phyloP scores from a whole-genome alignment of 2,113 vertebrate genomes.

The Cryptoleucopteryx plumbea region DNA sequence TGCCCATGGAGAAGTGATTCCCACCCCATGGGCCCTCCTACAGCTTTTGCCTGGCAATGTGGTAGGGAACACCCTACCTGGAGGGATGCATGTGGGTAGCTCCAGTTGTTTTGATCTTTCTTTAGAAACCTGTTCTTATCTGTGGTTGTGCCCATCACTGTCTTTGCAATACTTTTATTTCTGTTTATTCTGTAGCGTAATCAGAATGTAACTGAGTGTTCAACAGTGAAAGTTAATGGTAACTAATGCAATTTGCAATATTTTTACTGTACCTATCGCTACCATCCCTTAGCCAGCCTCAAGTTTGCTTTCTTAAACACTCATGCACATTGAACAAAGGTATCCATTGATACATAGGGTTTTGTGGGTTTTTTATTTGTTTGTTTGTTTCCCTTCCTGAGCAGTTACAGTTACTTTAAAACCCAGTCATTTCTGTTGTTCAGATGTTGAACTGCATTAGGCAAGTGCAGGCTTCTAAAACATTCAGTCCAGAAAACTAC shows the following conservation, averaged over 20 bases:
- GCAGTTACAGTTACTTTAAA: neutral
- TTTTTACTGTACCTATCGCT: neutral
- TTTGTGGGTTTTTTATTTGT: neutral
- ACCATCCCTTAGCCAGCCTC: neutral
- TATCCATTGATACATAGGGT: neutral
- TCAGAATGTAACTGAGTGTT: neutral
- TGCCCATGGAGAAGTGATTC: neutral
- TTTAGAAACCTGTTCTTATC: neutral
- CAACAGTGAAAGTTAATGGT: neutral
- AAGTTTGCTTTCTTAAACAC: neutral
- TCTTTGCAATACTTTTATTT: neutral
- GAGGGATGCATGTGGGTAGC: neutral
- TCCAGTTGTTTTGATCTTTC: neutral
- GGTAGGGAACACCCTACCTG: neutral
- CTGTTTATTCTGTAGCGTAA: neutral
- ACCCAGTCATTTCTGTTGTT: neutral
- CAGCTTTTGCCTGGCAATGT: neutral
- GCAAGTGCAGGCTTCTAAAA: neutral
- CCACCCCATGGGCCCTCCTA: accelerated
- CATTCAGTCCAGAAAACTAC: neutral
- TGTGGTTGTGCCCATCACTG: neutral
- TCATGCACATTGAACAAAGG: neutral
- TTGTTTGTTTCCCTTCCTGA: neutral
- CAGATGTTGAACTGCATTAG: neutral
- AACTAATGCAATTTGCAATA: neutral